Evolutionary conservation across 2,113 vertebrate genomes (phyloP).

Genomic region (Bostrychus sinensis): DNA sequence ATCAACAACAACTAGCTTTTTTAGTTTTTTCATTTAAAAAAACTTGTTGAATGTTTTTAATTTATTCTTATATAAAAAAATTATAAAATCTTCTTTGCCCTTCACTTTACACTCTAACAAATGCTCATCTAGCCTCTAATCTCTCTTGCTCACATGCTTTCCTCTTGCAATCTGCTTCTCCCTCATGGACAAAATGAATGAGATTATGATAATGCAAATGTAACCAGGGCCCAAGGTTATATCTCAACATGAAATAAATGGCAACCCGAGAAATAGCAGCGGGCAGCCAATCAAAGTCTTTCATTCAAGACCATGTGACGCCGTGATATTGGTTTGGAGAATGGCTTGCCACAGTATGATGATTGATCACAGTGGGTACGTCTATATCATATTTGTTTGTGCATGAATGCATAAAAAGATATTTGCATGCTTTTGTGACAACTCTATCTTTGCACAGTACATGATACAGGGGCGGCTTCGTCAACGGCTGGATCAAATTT

Average conservation of each 20-base stretch:
- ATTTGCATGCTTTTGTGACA: conserved; percentile 30
- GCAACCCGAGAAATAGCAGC: conserved; percentile 24
- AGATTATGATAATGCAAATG: conserved; percentile 40
- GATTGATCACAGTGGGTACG: conserved; percentile 38
- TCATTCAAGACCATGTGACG: conserved; percentile 18
- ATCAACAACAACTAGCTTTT: no score
- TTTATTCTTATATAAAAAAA: no score
- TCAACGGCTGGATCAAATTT: background rate
- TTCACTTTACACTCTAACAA: conserved; percentile 5
- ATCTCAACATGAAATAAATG: conserved; percentile 41
- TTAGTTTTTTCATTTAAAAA: no score
- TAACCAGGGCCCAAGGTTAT: conserved; percentile 27
- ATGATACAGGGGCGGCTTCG: background rate
- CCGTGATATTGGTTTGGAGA: conserved; percentile 32
- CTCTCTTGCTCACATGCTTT: conserved; percentile 15
- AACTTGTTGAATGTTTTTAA: no score
- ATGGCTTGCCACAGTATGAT: conserved; percentile 17
- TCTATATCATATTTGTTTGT: conserved; percentile 22
- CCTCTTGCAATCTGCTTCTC: conserved; percentile 2
- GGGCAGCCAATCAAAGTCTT: conserved; percentile 25
- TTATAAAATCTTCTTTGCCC: background rate
- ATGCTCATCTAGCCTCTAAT: conserved; percentile 24
- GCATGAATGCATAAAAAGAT: conserved; percentile 14
- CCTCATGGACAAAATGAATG: conserved; percentile 28
- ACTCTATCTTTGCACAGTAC: conserved; percentile 20